phyloP scores from a whole-genome alignment of 2,888 invertebrate species.

The Emmelina monodactyla region DNA sequence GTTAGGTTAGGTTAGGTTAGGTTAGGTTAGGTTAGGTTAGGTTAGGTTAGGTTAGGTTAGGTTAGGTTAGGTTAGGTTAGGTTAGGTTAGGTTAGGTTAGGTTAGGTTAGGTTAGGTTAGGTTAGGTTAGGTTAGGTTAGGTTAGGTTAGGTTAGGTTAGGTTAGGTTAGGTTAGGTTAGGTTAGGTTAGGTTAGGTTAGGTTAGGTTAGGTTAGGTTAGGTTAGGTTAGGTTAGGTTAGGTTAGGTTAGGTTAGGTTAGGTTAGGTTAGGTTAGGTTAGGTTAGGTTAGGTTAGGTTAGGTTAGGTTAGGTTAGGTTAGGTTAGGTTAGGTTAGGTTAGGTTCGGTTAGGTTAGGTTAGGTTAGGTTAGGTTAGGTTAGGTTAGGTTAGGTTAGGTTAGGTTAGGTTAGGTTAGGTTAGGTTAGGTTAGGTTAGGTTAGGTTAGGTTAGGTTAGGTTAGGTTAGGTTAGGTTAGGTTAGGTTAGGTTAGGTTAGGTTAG shows the following conservation, averaged over 20 bases:
- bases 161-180: constrained; percentile 11
- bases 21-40: constrained; percentile 5
- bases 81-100: constrained; percentile 11
- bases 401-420: constrained; percentile 9
- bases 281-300: constrained; percentile 16
- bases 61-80: constrained; percentile 6
- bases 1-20: constrained; percentile 6
- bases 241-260: constrained; percentile 10
- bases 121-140: constrained; percentile 13
- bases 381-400: constrained; percentile 7
- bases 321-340: constrained; percentile 15
- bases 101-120: constrained; percentile 13
- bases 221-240: constrained; percentile 8
- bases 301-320: constrained; percentile 15
- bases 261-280: constrained; percentile 14
- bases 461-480: constrained; percentile 13
- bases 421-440: constrained; percentile 10
- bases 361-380: constrained; percentile 10
- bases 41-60: constrained; percentile 5
- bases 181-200: constrained; percentile 8
- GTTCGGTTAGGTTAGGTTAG: constrained; percentile 14
- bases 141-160: constrained; percentile 13
- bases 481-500: constrained; percentile 13
- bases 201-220: constrained; percentile 12
- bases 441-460: constrained; percentile 12